Percentiles rank a stretch among this genome's conserved stretches.
phyloP scores from a whole-genome alignment of 2,113 vertebrate species.

The Ictalurus punctatus region DNA sequence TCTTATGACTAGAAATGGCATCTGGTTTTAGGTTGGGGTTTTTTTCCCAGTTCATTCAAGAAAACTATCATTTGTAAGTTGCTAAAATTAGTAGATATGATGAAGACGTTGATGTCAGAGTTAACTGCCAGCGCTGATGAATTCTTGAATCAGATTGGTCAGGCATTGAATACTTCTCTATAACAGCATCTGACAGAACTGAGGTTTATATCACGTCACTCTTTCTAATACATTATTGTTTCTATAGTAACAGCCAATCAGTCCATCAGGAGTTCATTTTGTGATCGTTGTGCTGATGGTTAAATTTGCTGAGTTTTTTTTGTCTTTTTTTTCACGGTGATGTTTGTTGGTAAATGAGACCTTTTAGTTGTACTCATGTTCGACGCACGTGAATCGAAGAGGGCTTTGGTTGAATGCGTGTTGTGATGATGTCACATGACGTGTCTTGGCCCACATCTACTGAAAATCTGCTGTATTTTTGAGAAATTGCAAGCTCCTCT shows the following conservation, averaged over 20 bases:
- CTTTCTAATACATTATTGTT: not conserved
- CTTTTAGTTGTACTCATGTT: too few species aligned
- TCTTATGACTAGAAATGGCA: constrained; percentile 52
- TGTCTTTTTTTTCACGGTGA: too few species aligned
- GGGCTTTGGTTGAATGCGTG: too few species aligned
- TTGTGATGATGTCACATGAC: too few species aligned
- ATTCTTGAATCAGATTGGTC: not conserved
- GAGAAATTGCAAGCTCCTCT: too few species aligned
- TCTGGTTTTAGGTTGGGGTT: constrained; percentile 60
- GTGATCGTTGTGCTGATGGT: too few species aligned
- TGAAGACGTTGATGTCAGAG: not conserved
- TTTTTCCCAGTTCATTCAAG: not conserved
- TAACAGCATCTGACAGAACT: not conserved
- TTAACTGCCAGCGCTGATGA: not conserved
- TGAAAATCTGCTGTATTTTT: too few species aligned
- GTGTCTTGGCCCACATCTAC: too few species aligned
- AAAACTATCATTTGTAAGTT: not conserved
- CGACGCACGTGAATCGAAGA: too few species aligned
- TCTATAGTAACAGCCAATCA: not conserved
- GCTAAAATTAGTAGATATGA: not conserved
- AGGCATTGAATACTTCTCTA: not conserved
- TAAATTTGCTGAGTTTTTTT: too few species aligned
- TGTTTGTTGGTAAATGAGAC: too few species aligned
- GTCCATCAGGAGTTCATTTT: too few species aligned
- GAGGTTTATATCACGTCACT: not conserved